A percentile compares a stretch with the other conserved stretches of the same genome.
These are phyloP conservation scores for Amblyjoppa proteus DNA, from an alignment of 2,888 invertebrate species.

Conservation along the genomic window DNA sequence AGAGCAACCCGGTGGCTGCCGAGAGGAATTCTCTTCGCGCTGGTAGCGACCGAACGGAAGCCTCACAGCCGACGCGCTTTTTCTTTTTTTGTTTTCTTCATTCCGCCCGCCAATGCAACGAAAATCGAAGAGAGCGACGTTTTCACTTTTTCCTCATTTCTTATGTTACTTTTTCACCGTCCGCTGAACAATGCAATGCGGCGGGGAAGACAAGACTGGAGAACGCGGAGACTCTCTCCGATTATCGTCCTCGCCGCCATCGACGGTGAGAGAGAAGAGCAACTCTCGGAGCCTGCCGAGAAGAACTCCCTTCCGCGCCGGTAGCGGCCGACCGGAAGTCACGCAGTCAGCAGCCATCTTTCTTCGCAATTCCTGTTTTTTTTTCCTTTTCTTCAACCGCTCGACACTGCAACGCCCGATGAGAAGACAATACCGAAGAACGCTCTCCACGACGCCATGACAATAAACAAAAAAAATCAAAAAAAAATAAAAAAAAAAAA, in stretches of 20 bases:
- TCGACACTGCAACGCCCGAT: too few species aligned
- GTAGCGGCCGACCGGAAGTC: too few species aligned
- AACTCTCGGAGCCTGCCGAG: too few species aligned
- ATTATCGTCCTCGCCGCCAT: slow-evolving; percentile 14
- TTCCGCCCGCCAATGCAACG: too few species aligned
- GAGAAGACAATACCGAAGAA: too few species aligned
- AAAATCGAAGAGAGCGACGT: neutral
- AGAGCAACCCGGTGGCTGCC: neutral
- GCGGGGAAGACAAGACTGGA: slow-evolving; percentile 12
- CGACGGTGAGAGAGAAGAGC: too few species aligned
- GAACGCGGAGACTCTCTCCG: neutral
- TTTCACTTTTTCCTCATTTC: neutral
- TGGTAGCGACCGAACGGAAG: slow-evolving; percentile 2
- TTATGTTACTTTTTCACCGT: neutral
- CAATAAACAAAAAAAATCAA: neutral
- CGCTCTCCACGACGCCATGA: neutral
- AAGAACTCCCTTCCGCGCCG: too few species aligned
- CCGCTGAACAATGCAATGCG: slow-evolving; percentile 41
- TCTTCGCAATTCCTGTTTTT: too few species aligned
- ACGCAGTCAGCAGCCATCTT: too few species aligned
- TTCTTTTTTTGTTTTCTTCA: too few species aligned
- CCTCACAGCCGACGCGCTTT: neutral
- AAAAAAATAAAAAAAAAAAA: neutral
- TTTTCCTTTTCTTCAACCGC: too few species aligned
- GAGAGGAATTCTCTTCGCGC: slow-evolving; percentile 18